A percentile compares a stretch with the other conserved stretches of the same genome.
Evolutionary conservation across 2,888 invertebrate species (phyloP).

Genomic region (Sinhomidia bicolor): DNA sequence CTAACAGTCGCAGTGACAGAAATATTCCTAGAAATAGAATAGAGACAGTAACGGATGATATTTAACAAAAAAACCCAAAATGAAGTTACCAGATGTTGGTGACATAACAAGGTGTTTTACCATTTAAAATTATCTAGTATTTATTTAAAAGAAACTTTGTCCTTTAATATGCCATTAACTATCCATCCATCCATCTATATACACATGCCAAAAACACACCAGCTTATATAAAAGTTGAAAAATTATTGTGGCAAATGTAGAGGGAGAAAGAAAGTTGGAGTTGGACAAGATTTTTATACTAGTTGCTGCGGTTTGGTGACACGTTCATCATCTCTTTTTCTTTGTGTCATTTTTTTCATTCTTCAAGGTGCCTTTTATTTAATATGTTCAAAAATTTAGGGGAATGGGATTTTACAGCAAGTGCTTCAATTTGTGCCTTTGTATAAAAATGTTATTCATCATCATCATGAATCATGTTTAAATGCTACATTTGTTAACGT

Average conservation of each 20-base stretch:
- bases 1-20: constrained; percentile 3
- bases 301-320: background rate
- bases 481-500: constrained; percentile 48
- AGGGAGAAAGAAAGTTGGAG: background rate
- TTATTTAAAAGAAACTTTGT: constrained; percentile 54
- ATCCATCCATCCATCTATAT: no score
- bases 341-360: background rate
- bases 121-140: constrained; percentile 52
- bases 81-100: constrained; percentile 63
- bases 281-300: background rate
- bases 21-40: constrained; percentile 8
- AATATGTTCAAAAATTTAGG: background rate
- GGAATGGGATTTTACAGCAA: no score
- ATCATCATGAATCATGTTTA: background rate
- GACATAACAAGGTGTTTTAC: constrained; percentile 43
- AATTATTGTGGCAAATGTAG: constrained; percentile 19
- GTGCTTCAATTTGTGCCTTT: background rate
- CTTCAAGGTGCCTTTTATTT: constrained; percentile 39
- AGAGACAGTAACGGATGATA: background rate
- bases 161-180: constrained; percentile 36
- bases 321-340: constrained; percentile 2
- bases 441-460: background rate
- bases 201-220: constrained; percentile 58
- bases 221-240: constrained; percentile 24
- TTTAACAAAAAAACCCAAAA: background rate